Evolutionary conservation across 1,140 invertebrate genomes (phyloP).

Genomic region (Neodiprion virginianus): DNA sequence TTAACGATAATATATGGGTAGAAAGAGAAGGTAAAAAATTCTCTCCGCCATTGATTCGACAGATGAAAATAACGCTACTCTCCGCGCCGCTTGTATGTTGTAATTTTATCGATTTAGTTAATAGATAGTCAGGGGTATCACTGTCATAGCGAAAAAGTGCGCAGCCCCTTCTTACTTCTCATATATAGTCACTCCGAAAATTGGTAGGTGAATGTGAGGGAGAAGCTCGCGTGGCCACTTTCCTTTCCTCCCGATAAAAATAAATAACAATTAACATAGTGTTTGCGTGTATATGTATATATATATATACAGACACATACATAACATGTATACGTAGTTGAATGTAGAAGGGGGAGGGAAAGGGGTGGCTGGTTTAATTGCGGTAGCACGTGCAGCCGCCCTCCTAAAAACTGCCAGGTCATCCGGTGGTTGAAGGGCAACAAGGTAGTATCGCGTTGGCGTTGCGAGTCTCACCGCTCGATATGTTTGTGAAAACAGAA

Average conservation of each 20-base stretch:
- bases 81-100: not conserved
- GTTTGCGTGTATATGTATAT: not conserved
- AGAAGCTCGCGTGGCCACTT: not conserved
- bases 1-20: too few species aligned
- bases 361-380: conserved; percentile 35
- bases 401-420: conserved; percentile 33
- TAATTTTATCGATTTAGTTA: not conserved
- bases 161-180: not conserved
- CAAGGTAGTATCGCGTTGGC: not conserved
- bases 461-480: not conserved
- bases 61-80: too few species aligned
- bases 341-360: not conserved
- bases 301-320: not conserved
- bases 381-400: conserved; percentile 36
- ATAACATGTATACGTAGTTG: not conserved
- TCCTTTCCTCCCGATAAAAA: conserved; percentile 8
- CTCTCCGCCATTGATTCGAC: too few species aligned
- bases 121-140: not conserved
- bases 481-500: not conserved
- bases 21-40: too few species aligned
- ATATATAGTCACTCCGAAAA: too few species aligned
- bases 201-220: not conserved
- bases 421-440: conserved; percentile 4
- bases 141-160: not conserved
- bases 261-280: conserved; percentile 16